These are phyloP conservation scores for Cromileptes altivelis DNA, from an alignment of 2,113 vertebrate species.

Conservation along the genomic window DNA sequence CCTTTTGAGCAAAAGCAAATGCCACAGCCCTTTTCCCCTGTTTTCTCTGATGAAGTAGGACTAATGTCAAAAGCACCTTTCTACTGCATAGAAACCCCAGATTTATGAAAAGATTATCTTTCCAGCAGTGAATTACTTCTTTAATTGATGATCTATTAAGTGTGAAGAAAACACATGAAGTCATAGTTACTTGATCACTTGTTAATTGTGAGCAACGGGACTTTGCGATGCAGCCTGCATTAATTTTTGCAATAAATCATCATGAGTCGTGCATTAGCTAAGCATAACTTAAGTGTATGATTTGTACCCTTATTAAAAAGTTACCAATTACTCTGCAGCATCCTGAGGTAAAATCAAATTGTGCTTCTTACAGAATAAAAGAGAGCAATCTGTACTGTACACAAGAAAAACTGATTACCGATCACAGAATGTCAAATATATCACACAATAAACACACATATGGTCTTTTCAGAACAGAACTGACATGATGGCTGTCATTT, in stretches of 20 bases:
- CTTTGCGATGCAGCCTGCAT: not conserved
- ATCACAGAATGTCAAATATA: not conserved
- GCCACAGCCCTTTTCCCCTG: no score
- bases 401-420: not conserved
- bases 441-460: slow-evolving; percentile 1
- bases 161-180: not conserved
- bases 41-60: no score
- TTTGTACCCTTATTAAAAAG: not conserved
- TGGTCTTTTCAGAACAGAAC: slow-evolving; percentile 10
- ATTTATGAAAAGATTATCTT: no score
- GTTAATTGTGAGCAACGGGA: not conserved
- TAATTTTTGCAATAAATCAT: not conserved
- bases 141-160: not conserved
- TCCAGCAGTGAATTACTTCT: no score
- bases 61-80: no score
- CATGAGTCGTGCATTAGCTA: not conserved
- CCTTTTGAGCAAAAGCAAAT: no score
- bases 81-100: no score
- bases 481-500: slow-evolving; percentile 36
- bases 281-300: not conserved
- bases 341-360: not conserved
- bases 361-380: not conserved
- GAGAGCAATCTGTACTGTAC: not conserved
- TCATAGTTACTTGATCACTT: not conserved
- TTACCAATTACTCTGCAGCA: not conserved